phyloP scores from a whole-genome alignment of 1,140 invertebrate species.

The Anoplolepis gracilipes region DNA sequence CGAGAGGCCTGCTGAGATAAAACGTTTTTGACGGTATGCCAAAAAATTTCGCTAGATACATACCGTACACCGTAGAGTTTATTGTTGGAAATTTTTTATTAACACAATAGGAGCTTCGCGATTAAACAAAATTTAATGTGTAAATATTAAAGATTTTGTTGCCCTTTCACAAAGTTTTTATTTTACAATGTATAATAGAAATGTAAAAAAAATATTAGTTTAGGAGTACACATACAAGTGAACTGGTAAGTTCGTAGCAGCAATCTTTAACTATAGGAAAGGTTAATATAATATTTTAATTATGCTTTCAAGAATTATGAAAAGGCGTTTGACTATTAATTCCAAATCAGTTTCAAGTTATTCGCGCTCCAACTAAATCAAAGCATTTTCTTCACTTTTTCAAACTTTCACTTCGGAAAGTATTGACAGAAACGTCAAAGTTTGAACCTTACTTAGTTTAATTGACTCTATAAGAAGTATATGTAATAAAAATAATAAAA shows the following conservation, averaged over 20 bases:
- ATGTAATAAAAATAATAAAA: conserved; percentile 38
- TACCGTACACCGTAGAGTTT: background rate
- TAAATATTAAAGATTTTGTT: background rate
- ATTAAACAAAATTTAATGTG: too few species aligned
- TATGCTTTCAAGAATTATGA: conserved; percentile 22
- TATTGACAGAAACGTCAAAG: conserved; percentile 56
- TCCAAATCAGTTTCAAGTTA: conserved; percentile 52
- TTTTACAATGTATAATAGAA: background rate
- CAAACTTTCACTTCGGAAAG: conserved; percentile 47
- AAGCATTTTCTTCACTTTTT: conserved; percentile 51
- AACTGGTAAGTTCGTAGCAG: background rate
- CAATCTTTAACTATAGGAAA: background rate
- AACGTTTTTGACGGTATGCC: background rate
- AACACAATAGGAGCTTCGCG: background rate
- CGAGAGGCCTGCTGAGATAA: conserved; percentile 13
- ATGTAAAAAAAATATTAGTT: background rate
- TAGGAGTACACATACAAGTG: background rate
- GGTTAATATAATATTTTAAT: conserved; percentile 40
- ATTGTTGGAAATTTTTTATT: background rate
- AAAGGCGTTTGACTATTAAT: conserved; percentile 25
- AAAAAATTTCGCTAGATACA: conserved; percentile 1
- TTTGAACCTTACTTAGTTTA: conserved; percentile 48
- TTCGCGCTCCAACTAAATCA: conserved; percentile 47
- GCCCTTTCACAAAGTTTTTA: background rate
- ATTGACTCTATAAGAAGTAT: conserved; percentile 39